A percentile compares a stretch with the other conserved stretches of the same genome.
phyloP scores from a whole-genome alignment of 2,797 vertebrate genomes.

The Sylvia borin region DNA sequence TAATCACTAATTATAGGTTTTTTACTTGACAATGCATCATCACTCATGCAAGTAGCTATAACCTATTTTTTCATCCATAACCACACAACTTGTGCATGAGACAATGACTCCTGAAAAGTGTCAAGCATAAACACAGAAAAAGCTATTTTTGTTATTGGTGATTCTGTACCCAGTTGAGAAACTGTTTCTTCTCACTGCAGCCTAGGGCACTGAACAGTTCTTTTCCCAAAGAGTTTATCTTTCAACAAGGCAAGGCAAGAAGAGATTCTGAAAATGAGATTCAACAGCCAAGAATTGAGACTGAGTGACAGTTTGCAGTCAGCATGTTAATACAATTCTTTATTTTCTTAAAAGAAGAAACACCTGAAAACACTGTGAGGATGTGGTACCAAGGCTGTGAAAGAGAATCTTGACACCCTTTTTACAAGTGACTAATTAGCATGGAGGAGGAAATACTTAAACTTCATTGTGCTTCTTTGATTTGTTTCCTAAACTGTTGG shows the following conservation, averaged over 20 bases:
- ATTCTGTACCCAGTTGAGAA: neutral
- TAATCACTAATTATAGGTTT: slow-evolving; percentile 29
- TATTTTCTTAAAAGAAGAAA: neutral
- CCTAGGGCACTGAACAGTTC: neutral
- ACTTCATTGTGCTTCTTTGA: neutral
- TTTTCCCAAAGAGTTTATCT: neutral
- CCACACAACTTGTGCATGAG: neutral
- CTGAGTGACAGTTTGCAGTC: neutral
- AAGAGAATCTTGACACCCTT: neutral
- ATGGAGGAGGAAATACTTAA: neutral
- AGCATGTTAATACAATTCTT: neutral
- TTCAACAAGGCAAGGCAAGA: neutral
- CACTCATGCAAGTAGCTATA: neutral
- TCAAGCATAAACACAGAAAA: neutral
- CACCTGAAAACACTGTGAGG: neutral
- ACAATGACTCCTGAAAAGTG: neutral
- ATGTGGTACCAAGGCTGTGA: neutral
- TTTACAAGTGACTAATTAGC: neutral
- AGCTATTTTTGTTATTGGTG: neutral
- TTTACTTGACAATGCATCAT: neutral
- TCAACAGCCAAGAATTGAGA: neutral
- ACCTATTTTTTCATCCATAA: slow-evolving; percentile 5
- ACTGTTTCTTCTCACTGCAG: neutral
- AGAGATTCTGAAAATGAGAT: neutral
- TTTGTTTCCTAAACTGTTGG: neutral